phyloP scores from a whole-genome alignment of 2,113 vertebrate genomes.

The Myotis davidii region DNA sequence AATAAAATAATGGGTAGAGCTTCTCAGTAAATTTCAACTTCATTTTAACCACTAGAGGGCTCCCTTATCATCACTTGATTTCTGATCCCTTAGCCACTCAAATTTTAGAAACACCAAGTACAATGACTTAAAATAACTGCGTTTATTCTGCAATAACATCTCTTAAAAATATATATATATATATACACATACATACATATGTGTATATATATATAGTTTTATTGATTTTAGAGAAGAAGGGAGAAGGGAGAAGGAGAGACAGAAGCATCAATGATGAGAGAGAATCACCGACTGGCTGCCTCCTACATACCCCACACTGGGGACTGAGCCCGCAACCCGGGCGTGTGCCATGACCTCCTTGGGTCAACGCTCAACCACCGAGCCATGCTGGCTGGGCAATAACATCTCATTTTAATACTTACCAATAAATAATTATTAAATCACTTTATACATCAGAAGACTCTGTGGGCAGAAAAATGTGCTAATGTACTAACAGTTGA shows the following conservation, averaged over 20 bases:
- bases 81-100: neutral
- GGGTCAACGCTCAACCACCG: no score
- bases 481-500: neutral
- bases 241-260: no score
- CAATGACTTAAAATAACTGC: constrained; percentile 17
- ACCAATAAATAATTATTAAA: constrained; percentile 34
- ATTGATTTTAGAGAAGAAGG: no score
- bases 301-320: no score
- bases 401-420: constrained; percentile 5
- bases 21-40: neutral
- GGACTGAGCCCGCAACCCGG: no score
- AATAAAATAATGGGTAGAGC: neutral
- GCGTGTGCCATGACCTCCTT: no score
- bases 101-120: constrained; percentile 36
- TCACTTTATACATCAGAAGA: constrained; percentile 8
- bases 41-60: constrained; percentile 77
- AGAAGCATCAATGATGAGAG: no score
- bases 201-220: no score
- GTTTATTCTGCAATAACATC: neutral
- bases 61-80: constrained; percentile 48
- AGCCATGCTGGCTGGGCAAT: neutral
- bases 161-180: neutral
- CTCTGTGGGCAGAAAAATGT: constrained; percentile 4
- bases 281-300: no score
- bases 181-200: no score